These are phyloP conservation scores for Heloderma charlesbogerti DNA, from an alignment of 2,113 vertebrate species.

Conservation along the genomic window DNA sequence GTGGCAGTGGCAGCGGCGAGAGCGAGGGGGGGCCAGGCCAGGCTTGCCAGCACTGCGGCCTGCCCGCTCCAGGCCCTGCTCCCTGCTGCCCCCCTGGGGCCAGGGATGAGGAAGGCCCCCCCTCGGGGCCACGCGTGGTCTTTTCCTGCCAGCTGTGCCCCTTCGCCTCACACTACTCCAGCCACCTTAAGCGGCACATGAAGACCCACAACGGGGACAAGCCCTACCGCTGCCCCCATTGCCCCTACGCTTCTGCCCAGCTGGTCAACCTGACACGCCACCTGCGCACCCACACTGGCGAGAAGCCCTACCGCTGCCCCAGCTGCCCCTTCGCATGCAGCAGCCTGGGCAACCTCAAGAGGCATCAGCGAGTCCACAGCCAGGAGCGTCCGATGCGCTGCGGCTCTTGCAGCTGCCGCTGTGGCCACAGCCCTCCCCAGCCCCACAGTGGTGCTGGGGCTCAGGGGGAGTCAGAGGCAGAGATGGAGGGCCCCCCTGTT, in stretches of 20 bases:
- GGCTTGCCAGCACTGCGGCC: conserved; percentile 89
- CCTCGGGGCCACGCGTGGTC: conserved; percentile 76
- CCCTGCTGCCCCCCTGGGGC: conserved; percentile 72
- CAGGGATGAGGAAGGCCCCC: conserved; percentile 65
- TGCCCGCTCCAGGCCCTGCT: conserved; percentile 78
- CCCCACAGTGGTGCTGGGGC: conserved; percentile 73
- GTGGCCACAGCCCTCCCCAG: conserved; percentile 75
- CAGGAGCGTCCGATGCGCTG: conserved; percentile 79
- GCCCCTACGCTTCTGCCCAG: conserved; percentile 94
- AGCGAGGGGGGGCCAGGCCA: conserved; percentile 75
- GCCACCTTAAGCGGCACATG: conserved; percentile 98
- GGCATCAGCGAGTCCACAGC: conserved; percentile 92
- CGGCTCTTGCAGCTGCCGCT: conserved; percentile 75
- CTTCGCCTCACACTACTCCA: conserved; percentile 96
- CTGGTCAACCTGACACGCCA: conserved; percentile 97
- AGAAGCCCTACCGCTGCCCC: conserved; percentile 96
- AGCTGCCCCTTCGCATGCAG: conserved; percentile 95
- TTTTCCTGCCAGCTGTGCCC: conserved; percentile 93
- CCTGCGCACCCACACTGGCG: conserved; percentile 95
- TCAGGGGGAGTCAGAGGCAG: conserved; percentile 61
- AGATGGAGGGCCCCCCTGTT: conserved; percentile 46
- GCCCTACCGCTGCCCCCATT: conserved; percentile 92
- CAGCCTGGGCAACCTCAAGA: conserved; percentile 96
- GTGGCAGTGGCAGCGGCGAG: conserved; percentile 8
- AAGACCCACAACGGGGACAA: conserved; percentile 99